A percentile compares a stretch with the other conserved stretches of the same genome.
Conservation (phyloP, 2,888 invertebrate genomes). For the Autographa gamma region DNA sequence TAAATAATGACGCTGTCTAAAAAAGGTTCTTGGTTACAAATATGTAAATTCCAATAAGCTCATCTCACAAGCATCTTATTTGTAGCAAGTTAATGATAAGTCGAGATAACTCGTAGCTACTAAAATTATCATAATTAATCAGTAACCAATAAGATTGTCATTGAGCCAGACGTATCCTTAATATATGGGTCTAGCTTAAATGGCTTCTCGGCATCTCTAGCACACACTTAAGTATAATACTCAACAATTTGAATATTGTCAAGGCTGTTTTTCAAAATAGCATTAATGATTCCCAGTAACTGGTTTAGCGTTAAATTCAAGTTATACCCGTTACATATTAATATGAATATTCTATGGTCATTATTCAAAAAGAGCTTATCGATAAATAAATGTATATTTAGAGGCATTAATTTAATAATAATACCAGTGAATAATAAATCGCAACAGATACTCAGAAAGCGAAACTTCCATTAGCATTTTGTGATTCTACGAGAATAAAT, state of each 20-base stretch:
- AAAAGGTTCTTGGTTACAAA: neutral
- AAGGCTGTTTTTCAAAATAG: constrained; percentile 35
- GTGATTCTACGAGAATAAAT: constrained; percentile 4
- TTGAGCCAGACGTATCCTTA: neutral
- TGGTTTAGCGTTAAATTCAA: constrained; percentile 19
- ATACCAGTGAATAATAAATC: constrained; percentile 4
- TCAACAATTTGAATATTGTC: constrained; percentile 26
- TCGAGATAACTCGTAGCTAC: neutral
- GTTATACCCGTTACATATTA: constrained; percentile 25
- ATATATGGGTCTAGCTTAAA: constrained; percentile 8
- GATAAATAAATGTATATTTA: constrained; percentile 2
- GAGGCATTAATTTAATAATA: constrained; percentile 1
- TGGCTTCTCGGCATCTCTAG: constrained; percentile 20
- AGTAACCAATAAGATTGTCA: constrained; percentile 16
- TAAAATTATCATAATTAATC: constrained; percentile 29
- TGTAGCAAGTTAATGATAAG: neutral
- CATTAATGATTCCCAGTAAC: constrained; percentile 26
- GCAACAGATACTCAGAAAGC: neutral
- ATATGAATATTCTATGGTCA: constrained; percentile 1
- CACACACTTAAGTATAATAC: constrained; percentile 9
- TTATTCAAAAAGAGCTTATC: constrained; percentile 7
- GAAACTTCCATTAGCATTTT: constrained; percentile 3
- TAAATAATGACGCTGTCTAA: neutral
- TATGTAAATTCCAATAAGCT: constrained; percentile 11
- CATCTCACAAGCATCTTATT: constrained; percentile 6